Conservation (phyloP, 2,888 invertebrate genomes). For the Gymnoscelis rufifasciata region DNA sequence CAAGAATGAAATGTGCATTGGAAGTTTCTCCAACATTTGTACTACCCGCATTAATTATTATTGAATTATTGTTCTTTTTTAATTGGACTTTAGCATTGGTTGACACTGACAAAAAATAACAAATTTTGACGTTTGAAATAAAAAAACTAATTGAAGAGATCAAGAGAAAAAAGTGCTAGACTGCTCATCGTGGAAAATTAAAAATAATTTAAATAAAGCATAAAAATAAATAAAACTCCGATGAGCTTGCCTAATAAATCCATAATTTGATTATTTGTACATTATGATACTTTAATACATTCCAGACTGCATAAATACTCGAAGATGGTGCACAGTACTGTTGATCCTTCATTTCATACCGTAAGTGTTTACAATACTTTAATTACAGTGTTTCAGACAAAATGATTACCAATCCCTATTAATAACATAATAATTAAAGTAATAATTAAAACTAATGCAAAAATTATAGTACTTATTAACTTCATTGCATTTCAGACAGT, state of each 20-base stretch:
- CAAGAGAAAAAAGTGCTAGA: not conserved
- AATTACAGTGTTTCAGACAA: too few relatives aligned
- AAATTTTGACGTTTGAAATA: not conserved
- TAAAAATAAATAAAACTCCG: not conserved
- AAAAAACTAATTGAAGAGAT: not conserved
- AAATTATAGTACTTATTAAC: too few relatives aligned
- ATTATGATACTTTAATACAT: slow-evolving; percentile 12
- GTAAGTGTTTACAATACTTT: slow-evolving; percentile 24
- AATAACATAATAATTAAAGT: not conserved
- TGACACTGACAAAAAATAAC: not conserved
- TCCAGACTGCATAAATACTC: slow-evolving; percentile 3
- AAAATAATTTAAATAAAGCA: not conserved
- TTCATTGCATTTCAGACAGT: too few relatives aligned
- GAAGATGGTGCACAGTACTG: slow-evolving; percentile 25
- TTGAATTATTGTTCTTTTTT: not conserved
- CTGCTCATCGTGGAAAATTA: not conserved
- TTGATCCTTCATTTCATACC: slow-evolving; percentile 42
- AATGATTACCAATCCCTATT: too few relatives aligned
- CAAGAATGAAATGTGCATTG: too few relatives aligned
- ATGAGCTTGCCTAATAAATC: not conserved
- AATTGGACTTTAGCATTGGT: not conserved
- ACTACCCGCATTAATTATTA: too few relatives aligned
- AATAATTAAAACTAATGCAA: too few relatives aligned
- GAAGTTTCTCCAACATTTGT: too few relatives aligned
- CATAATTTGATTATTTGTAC: not conserved